Evolutionary conservation across 2,888 invertebrate species (phyloP), one percentile per base, ranked within the genome.

Genomic region (Alsophila aescularia): DNA sequence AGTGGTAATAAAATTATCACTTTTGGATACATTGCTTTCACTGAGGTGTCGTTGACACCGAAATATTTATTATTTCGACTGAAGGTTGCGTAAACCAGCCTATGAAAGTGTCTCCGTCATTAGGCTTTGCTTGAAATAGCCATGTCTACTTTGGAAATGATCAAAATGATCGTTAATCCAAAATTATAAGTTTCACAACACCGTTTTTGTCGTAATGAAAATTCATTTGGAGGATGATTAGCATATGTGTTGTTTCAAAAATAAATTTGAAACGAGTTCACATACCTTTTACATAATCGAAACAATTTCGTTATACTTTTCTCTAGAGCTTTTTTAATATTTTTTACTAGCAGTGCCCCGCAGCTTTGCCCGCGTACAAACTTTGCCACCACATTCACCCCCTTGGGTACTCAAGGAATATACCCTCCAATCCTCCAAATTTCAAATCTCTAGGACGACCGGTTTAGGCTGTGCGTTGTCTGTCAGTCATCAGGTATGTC

Each of bases 1-100:
- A 29, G n/a, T 10, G 10, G 29, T 29, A 24, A 24, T 24, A 24
- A 24, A 24, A 24, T 24, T 24, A 24, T 36, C 27, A 10, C 5
- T 53, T 42, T 53, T 24, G 47, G 42, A 24, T n/a, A 37, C 15
- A 32, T 34, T 35, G 27, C 49, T 12, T 18, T 32, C 34, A 32
- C 10, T 24, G 12, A 16, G n/a, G 21, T 32, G 53, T 53, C 42
- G 37, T 43, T 53, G 48, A 48, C 53, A 48, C 35, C 24, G 6
- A 48, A 47, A 34, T 35, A 44, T 41, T 44, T 43, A 36, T 50
- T 45, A 12, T 43, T 49, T 27, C 9, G 5, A 29, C 16, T 13
- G 9, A 16, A 16, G 13, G 39, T 49, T 49, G 39, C 49, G 37
- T 39, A 49, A 53, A 49, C 5, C 36, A 9, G 15, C 13, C 39